Percentiles rank a stretch among this genome's conserved stretches.
phyloP scores from a whole-genome alignment of 2,113 vertebrate genomes.

The Orientallactaga bullata region DNA sequence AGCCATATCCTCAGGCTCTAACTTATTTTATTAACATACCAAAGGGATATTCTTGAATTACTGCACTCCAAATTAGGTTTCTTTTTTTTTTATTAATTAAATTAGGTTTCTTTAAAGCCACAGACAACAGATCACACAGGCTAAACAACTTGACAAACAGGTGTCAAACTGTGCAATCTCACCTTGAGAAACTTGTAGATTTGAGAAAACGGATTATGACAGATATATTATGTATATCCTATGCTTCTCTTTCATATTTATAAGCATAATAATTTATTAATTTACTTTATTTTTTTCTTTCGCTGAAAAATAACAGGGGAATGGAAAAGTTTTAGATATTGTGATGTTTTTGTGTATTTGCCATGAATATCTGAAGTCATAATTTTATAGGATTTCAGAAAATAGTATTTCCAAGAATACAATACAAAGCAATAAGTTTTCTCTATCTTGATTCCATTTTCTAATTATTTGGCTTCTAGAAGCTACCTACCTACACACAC shows the following conservation, averaged over 20 bases:
- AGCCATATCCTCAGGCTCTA: background rate
- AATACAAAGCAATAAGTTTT: background rate
- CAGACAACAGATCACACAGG: background rate
- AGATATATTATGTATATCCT: background rate
- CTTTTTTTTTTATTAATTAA: too few species aligned
- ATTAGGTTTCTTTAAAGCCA: background rate
- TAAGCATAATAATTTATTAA: background rate
- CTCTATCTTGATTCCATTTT: background rate
- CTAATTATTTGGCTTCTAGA: constrained; percentile 41
- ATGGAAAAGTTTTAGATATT: rapidly evolving
- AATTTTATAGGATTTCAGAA: background rate
- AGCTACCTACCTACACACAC: background rate
- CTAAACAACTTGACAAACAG: background rate
- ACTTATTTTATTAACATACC: background rate
- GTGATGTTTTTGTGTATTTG: background rate
- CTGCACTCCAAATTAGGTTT: background rate
- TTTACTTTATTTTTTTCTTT: background rate
- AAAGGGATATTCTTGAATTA: background rate
- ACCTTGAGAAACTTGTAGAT: background rate
- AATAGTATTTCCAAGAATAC: constrained; percentile 15
- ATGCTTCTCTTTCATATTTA: background rate
- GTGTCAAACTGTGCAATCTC: background rate
- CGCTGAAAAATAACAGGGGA: background rate
- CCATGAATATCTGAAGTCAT: background rate
- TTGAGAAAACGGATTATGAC: background rate